Evolutionary conservation across 2,113 vertebrate genomes (phyloP).

Genomic region (Forbesichthys papilliferus): DNA sequence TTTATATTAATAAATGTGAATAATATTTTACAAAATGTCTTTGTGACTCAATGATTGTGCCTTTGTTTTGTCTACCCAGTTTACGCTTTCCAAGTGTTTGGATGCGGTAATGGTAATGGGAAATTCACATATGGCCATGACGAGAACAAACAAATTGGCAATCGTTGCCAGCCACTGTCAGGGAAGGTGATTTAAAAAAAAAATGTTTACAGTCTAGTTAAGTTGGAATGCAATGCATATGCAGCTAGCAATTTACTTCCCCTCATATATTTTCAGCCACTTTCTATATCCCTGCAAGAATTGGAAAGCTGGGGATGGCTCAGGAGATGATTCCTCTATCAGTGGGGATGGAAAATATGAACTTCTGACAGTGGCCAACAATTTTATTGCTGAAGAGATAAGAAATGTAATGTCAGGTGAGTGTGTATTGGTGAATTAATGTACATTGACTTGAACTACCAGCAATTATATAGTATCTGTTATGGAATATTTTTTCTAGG

Average conservation of each 20-base stretch:
- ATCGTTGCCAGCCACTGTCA: slow-evolving; percentile 93
- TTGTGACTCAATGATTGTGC: no score
- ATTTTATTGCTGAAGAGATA: slow-evolving; percentile 87
- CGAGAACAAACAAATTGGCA: slow-evolving; percentile 87
- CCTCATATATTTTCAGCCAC: slow-evolving; percentile 71
- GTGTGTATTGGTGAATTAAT: slow-evolving; percentile 1
- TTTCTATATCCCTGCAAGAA: slow-evolving; percentile 90
- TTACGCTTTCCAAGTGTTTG: slow-evolving; percentile 90
- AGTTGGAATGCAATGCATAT: background rate
- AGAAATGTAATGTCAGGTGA: slow-evolving; percentile 90
- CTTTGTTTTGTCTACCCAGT: slow-evolving; percentile 66
- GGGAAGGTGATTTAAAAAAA: slow-evolving; percentile 95
- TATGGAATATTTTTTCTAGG: no score
- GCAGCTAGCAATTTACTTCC: background rate
- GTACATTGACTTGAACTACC: no score
- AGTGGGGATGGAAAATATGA: slow-evolving; percentile 95
- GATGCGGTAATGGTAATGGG: slow-evolving; percentile 93
- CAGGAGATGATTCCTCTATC: slow-evolving; percentile 79
- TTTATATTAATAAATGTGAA: background rate
- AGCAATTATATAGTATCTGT: no score
- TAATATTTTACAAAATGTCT: background rate
- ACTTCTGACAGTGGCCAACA: slow-evolving; percentile 87
- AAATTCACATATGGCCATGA: slow-evolving; percentile 91
- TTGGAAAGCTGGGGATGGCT: slow-evolving; percentile 74
- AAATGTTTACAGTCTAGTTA: background rate